A percentile compares a stretch with the other conserved stretches of the same genome.
phyloP scores from a whole-genome alignment of 2,797 vertebrate species.

The Alauda arvensis region DNA sequence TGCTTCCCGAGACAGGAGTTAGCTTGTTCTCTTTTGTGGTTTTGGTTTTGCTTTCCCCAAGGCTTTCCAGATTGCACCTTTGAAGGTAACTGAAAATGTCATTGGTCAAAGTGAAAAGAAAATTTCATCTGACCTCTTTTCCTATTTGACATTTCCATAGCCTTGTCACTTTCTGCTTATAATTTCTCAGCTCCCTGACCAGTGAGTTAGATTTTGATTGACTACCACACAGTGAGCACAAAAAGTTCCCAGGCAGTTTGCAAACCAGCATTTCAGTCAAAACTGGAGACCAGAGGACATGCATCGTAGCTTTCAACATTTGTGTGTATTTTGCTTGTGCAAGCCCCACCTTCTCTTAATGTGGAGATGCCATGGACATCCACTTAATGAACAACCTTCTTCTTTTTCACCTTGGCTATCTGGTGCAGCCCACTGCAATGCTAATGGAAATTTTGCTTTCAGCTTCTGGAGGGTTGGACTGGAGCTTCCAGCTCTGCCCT shows the following conservation, averaged over 20 bases:
- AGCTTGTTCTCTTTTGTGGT: not conserved
- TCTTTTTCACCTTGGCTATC: not conserved
- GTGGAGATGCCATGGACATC: not conserved
- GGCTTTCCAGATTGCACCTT: not conserved
- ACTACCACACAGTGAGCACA: not conserved
- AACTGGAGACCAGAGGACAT: not conserved
- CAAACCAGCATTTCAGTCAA: not conserved
- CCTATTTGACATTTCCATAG: conserved; percentile 42
- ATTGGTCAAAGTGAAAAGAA: conserved; percentile 29
- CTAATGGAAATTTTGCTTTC: not conserved
- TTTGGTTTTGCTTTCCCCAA: not conserved
- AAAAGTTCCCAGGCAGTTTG: not conserved
- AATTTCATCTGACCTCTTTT: conserved; percentile 44
- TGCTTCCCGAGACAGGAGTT: fast-evolving
- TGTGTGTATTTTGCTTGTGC: not conserved
- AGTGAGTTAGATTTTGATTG: conserved; percentile 2
- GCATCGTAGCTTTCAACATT: not conserved
- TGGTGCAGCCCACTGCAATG: not conserved
- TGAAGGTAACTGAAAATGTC: conserved; percentile 58
- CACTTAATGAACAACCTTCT: not conserved
- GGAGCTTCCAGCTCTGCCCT: not conserved
- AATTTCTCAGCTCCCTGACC: conserved; percentile 20
- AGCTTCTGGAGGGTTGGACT: not conserved
- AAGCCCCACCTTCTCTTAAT: not conserved
- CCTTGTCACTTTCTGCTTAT: not conserved